phyloP scores from a whole-genome alignment of 2,113 vertebrate species.

The Takifugu bimaculatus region DNA sequence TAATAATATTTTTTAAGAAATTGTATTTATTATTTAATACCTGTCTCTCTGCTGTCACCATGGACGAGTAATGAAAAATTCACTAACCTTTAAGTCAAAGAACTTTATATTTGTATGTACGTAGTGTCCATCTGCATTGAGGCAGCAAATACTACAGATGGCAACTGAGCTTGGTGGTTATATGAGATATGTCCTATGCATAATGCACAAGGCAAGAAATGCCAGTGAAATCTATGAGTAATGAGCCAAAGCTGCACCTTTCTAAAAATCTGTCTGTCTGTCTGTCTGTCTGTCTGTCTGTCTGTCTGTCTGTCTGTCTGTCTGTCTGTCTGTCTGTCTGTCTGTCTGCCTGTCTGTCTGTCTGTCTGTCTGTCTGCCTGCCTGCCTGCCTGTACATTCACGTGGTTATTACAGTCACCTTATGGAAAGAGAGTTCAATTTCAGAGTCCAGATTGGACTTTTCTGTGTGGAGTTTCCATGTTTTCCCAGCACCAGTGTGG shows the following conservation, averaged over 20 bases:
- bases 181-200: conserved; percentile 24
- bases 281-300: not conserved
- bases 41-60: conserved; percentile 13
- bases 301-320: not conserved
- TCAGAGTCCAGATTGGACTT: too few relatives aligned
- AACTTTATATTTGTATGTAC: conserved; percentile 28
- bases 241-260: conserved; percentile 19
- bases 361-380: too few relatives aligned
- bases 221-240: conserved; percentile 40
- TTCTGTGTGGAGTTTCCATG: too few relatives aligned
- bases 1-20: too few relatives aligned
- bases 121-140: conserved; percentile 22
- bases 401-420: too few relatives aligned
- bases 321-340: not conserved
- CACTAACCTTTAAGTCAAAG: conserved; percentile 33
- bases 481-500: too few relatives aligned
- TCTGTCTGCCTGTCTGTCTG: not conserved
- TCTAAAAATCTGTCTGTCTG: not conserved
- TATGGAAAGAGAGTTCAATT: too few relatives aligned
- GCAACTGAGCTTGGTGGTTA: conserved; percentile 5
- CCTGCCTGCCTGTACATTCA: too few relatives aligned
- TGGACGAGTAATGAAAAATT: conserved; percentile 47
- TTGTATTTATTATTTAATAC: too few relatives aligned
- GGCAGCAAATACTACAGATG: conserved; percentile 15
- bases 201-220: conserved; percentile 42